Conservation (phyloP, 2,797 vertebrate species). For the Natrix natrix region DNA sequence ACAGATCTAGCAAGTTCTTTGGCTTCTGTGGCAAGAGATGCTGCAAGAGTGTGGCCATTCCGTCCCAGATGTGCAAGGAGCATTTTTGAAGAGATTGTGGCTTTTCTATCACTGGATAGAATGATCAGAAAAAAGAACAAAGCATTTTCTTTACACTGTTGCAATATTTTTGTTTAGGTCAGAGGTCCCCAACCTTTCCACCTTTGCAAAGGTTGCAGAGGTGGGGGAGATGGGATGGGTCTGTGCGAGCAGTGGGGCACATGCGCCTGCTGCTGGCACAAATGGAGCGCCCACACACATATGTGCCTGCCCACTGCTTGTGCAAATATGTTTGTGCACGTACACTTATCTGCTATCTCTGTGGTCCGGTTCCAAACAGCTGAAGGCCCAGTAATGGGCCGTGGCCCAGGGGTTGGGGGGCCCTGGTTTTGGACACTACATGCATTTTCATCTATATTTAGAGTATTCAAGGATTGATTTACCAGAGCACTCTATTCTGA, state of each 20-base stretch:
- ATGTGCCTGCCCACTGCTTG: too few species aligned
- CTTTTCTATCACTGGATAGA: conserved; percentile 72
- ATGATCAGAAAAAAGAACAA: background rate
- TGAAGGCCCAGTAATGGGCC: background rate
- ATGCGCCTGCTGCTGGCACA: too few species aligned
- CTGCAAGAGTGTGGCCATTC: conserved; percentile 68
- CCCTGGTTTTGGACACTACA: background rate
- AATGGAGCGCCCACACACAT: too few species aligned
- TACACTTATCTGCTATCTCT: background rate
- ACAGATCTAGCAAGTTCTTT: conserved; percentile 83
- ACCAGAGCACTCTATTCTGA: background rate
- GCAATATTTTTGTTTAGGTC: background rate
- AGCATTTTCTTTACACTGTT: background rate
- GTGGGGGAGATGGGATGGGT: background rate
- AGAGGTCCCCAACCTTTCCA: background rate
- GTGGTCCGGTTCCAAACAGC: background rate
- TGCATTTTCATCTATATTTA: background rate
- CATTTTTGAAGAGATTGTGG: conserved; percentile 65
- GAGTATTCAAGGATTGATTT: background rate
- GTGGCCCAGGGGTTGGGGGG: background rate
- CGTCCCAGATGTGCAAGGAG: conserved; percentile 65
- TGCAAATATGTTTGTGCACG: too few species aligned
- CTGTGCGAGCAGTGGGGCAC: background rate
- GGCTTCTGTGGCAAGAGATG: conserved; percentile 80
- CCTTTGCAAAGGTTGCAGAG: background rate